Evolutionary conservation across 2,888 invertebrate genomes (phyloP), one percentile per base, ranked within the genome.

Genomic region (Folsomia candida): DNA sequence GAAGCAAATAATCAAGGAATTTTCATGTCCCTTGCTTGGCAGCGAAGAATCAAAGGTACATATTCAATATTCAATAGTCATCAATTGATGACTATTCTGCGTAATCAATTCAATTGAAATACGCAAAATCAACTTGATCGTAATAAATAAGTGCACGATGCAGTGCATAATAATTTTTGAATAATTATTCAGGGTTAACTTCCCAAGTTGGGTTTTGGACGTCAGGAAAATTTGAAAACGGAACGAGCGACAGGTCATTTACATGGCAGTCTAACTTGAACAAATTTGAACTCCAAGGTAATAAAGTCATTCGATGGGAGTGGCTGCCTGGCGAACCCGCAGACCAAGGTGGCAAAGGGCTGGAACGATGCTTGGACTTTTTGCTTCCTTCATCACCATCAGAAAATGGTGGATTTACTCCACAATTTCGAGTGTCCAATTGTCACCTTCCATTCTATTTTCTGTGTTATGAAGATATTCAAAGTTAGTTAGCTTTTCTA

Each of bases 181-280:
- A n/a, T n/a, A n/a, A n/a, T n/a, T n/a, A n/a, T n/a, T n/a, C n/a
- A n/a, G n/a, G n/a, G n/a, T n/a, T n/a, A n/a, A n/a, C n/a, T 18
- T 59, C 24, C 6, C 59, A 24, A 24, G 25, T 25, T 59, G 59
- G 59, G 18, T 59, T 24, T 25, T 59, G 59, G 59, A 59, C 59
- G 4, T 59, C 59, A 25, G 59, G 59, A 24, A 18, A 24, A 59
- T 59, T 22, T 59, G 22, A 2, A 24, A 24, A 59, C 18, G 18
- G 25, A 18, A 9, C 25, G 26, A 25, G 14, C 18, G 26, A 24
- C 4, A 18, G 4, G n/a, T 2, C 2, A 2, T 59, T 59, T 18
- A 59, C 3, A 59, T 59, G 59, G 59, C 59, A 25, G 6, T 59
- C 59, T 4, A 59, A 2, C 18, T 6, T 3, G 3, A 3, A 2